Conservation (phyloP, 2,113 vertebrate genomes). For the Dascyllus trimaculatus region DNA sequence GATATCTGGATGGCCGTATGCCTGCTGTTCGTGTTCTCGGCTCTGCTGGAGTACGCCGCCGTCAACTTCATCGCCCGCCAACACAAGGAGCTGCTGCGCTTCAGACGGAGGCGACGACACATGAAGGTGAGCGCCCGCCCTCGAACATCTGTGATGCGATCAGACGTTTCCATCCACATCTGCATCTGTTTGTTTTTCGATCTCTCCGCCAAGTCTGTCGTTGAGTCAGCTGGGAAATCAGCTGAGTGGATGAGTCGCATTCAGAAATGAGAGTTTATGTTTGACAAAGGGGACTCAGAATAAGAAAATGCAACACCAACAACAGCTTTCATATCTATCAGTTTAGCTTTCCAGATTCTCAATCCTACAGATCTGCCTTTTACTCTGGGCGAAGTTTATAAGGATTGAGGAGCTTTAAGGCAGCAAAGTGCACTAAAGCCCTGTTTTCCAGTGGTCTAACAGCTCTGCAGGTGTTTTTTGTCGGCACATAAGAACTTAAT, state of each 20-base stretch:
- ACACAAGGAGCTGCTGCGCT: constrained; percentile 99
- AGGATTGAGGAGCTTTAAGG: no score
- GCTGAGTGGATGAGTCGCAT: neutral
- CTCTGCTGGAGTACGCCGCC: constrained; percentile 95
- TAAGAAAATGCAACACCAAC: neutral
- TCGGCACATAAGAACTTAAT: no score
- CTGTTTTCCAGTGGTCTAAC: no score
- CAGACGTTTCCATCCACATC: neutral
- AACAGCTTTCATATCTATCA: neutral
- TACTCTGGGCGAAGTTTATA: no score
- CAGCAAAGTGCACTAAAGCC: no score
- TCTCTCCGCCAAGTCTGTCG: neutral
- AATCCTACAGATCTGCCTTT: neutral
- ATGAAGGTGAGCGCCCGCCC: constrained; percentile 90
- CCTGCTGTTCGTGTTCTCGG: constrained; percentile 98
- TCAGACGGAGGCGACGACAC: constrained; percentile 94
- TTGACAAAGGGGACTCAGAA: constrained; percentile 6
- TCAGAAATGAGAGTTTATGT: neutral
- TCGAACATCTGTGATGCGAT: neutral
- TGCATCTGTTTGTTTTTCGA: neutral
- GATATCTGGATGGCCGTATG: constrained; percentile 99
- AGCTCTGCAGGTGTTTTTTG: no score
- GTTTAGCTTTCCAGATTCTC: neutral
- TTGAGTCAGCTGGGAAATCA: neutral
- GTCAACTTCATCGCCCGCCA: constrained; percentile 99